Evolutionary conservation across 2,888 invertebrate genomes (phyloP).

Genomic region (Pachydiplax longipennis): DNA sequence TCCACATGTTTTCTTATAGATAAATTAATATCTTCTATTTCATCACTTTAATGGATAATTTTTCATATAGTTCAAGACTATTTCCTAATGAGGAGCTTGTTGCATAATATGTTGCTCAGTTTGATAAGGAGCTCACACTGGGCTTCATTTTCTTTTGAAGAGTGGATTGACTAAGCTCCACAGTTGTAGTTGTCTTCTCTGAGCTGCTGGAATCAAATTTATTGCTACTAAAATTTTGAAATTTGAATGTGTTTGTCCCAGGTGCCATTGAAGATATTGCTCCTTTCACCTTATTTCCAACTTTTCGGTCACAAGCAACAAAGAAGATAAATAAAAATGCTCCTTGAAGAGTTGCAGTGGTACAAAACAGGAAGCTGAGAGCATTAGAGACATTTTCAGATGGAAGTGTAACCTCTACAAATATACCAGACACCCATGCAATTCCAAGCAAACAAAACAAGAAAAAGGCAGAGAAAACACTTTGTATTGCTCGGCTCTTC

Average conservation of each 20-base stretch:
- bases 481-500: conserved; percentile 11
- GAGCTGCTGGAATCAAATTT: no score
- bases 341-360: conserved; percentile 48
- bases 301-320: conserved; percentile 47
- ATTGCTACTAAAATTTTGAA: no score
- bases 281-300: conserved; percentile 29
- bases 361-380: conserved; percentile 48
- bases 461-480: conserved; percentile 46
- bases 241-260: background rate
- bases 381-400: background rate
- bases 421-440: conserved; percentile 49
- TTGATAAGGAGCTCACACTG: no score
- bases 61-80: no score
- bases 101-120: no score
- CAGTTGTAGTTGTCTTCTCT: no score
- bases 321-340: conserved; percentile 49
- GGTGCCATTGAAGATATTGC: background rate
- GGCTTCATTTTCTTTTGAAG: no score
- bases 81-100: no score
- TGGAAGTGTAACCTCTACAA: background rate
- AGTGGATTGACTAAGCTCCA: no score
- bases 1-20: no score
- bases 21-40: no score
- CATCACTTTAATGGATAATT: no score
- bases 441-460: conserved; percentile 49